Conservation (phyloP, 1,140 invertebrate genomes). For the Phocides pigmalion region DNA sequence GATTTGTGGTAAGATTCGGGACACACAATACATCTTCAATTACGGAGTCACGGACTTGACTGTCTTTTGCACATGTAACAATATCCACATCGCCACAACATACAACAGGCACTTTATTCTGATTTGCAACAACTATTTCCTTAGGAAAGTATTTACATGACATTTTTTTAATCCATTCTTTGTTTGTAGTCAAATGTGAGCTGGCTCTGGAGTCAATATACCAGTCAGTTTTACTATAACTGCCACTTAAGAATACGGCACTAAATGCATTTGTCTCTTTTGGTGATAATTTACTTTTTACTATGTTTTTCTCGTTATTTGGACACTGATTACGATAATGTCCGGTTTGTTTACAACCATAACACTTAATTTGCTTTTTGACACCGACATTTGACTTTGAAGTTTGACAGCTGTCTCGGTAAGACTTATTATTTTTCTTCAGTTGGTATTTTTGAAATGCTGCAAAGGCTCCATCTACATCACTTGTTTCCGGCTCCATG, state of each 20-base stretch:
- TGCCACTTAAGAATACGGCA: slow-evolving; percentile 30
- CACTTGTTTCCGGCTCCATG: too few relatives aligned
- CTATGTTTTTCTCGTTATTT: not conserved
- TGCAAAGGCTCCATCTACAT: too few relatives aligned
- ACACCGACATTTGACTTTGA: not conserved
- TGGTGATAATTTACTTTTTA: too few relatives aligned
- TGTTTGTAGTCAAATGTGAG: slow-evolving; percentile 44
- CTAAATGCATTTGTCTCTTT: slow-evolving; percentile 34
- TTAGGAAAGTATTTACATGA: not conserved
- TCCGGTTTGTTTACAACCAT: not conserved
- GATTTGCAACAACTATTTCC: not conserved
- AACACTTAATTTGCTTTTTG: not conserved
- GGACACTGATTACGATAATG: not conserved
- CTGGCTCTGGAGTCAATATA: slow-evolving; percentile 52
- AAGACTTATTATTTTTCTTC: not conserved
- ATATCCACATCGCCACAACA: too few relatives aligned
- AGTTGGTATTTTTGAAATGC: not conserved
- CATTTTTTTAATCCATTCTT: slow-evolving; percentile 37
- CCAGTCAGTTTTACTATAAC: slow-evolving; percentile 43
- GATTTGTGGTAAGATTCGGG: not conserved
- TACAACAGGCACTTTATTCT: not conserved
- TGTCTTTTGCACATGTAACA: too few relatives aligned
- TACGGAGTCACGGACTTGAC: too few relatives aligned
- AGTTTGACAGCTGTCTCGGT: too few relatives aligned
- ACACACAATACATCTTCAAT: not conserved